These are phyloP conservation scores for Hybos culiciformis DNA, from an alignment of 2,888 invertebrate species.

Conservation along the genomic window DNA sequence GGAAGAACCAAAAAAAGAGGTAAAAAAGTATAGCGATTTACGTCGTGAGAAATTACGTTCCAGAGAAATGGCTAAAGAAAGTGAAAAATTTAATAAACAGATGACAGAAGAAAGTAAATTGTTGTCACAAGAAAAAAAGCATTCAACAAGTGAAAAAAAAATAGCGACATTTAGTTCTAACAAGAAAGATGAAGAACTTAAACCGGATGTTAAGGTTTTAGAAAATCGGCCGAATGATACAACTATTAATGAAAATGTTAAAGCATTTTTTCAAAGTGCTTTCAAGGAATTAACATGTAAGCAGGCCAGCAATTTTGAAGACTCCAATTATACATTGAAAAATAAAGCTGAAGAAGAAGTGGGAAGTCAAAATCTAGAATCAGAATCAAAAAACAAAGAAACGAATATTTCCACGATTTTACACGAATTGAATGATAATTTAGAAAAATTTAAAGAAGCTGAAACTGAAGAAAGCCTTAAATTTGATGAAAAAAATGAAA, in stretches of 20 bases:
- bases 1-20: slow-evolving; percentile 16
- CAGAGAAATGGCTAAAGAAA: slow-evolving; percentile 8
- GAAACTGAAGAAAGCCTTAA: slow-evolving; percentile 15
- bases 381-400: background rate
- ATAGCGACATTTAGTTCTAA: slow-evolving; percentile 5
- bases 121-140: slow-evolving; percentile 2
- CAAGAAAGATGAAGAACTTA: slow-evolving; percentile 7
- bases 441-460: slow-evolving; percentile 12
- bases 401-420: too few species aligned
- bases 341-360: slow-evolving; percentile 12
- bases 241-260: slow-evolving; percentile 18
- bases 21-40: slow-evolving; percentile 25
- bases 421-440: background rate
- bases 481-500: slow-evolving; percentile 10
- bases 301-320: too few species aligned
- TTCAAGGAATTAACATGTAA: too few species aligned
- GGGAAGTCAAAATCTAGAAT: background rate
- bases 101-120: too few species aligned
- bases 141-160: background rate
- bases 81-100: slow-evolving; percentile 1
- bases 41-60: slow-evolving; percentile 16
- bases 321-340: background rate
- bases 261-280: slow-evolving; percentile 21
- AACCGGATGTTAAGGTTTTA: background rate
- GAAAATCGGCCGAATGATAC: slow-evolving; percentile 3